Evolutionary conservation across 2,888 invertebrate genomes (phyloP).

Genomic region (Perizoma flavofasciatum): DNA sequence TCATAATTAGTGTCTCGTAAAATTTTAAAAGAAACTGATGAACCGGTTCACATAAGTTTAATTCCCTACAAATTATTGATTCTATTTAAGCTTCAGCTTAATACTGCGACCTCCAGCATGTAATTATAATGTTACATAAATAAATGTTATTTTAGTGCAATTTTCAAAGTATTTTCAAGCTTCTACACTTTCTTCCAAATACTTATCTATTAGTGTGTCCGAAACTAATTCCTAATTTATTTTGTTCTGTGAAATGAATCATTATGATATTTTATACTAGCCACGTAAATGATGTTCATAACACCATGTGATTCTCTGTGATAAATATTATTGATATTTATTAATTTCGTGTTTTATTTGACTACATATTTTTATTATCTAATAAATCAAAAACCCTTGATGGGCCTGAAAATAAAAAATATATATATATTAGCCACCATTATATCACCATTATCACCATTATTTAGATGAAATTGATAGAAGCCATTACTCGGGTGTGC

Average conservation of each 20-base stretch:
- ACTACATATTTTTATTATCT: no score
- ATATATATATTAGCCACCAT: no score
- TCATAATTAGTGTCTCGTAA: no score
- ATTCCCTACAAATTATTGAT: background rate
- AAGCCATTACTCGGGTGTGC: no score
- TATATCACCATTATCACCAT: no score
- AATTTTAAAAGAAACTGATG: no score
- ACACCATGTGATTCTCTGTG: constrained; percentile 84
- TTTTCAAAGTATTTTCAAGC: constrained; percentile 44
- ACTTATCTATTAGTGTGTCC: constrained; percentile 8
- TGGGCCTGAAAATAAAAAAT: no score
- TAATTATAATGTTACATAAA: constrained; percentile 45
- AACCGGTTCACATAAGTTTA: no score
- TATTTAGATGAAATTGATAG: no score
- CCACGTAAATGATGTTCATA: constrained; percentile 81
- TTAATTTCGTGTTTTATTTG: constrained; percentile 63
- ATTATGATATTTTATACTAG: constrained; percentile 75
- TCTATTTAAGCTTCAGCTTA: constrained; percentile 3
- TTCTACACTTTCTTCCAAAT: constrained; percentile 21
- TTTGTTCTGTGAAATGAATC: constrained; percentile 23
- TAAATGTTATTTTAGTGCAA: constrained; percentile 62
- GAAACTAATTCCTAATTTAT: constrained; percentile 27
- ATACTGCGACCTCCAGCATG: constrained; percentile 1
- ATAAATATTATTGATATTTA: constrained; percentile 83
- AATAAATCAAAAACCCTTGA: no score